Conservation (phyloP, 2,113 vertebrate genomes). For the Mola mola region DNA sequence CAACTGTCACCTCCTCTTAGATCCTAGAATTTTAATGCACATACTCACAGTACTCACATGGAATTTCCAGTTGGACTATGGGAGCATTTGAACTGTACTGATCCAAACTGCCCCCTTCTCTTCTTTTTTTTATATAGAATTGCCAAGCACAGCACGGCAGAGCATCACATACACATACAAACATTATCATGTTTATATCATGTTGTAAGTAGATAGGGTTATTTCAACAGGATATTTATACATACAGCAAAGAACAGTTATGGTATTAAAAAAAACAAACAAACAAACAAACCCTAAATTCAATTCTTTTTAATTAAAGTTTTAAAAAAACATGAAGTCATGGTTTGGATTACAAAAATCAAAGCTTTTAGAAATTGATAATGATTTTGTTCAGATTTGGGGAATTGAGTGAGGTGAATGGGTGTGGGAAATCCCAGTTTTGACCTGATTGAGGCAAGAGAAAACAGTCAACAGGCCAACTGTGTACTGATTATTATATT, state of each 20-base stretch:
- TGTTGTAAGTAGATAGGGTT: conserved; percentile 42
- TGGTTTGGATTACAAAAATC: conserved; percentile 42
- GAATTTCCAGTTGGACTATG: background rate
- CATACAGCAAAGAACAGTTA: conserved; percentile 26
- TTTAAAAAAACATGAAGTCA: conserved; percentile 9
- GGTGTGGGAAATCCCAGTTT: conserved; percentile 15
- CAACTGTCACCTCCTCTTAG: conserved; percentile 37
- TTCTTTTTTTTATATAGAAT: conserved; percentile 32
- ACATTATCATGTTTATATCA: conserved; percentile 37
- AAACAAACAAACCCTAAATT: conserved; percentile 33
- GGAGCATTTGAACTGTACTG: conserved; percentile 3
- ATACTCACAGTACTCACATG: background rate
- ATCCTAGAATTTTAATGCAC: background rate
- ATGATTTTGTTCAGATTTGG: background rate
- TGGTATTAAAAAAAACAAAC: background rate
- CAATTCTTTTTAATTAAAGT: conserved; percentile 26
- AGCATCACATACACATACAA: conserved; percentile 58
- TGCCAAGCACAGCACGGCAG: conserved; percentile 61
- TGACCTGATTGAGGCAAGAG: conserved; percentile 16
- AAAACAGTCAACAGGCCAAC: conserved; percentile 6
- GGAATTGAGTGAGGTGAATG: background rate
- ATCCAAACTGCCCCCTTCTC: conserved; percentile 1
- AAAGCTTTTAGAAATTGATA: conserved; percentile 28
- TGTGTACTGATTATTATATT: background rate
- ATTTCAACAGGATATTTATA: conserved; percentile 43